phyloP scores from a whole-genome alignment of 2,888 invertebrate species.

The Germaria angustata region DNA sequence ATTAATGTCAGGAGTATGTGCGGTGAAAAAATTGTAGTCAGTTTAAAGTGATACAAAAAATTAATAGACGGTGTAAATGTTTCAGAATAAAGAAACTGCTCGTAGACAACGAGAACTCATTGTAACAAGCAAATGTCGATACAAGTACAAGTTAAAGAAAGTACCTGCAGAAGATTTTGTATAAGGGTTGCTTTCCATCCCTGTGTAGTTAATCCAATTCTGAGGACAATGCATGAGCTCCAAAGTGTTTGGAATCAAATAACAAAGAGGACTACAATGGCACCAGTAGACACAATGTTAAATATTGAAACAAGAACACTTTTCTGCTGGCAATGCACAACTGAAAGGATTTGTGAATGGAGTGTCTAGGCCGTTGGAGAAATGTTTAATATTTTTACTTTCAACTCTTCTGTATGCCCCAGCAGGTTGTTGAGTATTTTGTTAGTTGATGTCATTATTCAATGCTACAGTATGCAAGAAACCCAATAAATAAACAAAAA shows the following conservation, averaged over 20 bases:
- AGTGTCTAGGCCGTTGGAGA: background rate
- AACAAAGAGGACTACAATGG: conserved; percentile 10
- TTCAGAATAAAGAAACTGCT: background rate
- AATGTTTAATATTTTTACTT: conserved; percentile 15
- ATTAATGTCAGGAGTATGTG: background rate
- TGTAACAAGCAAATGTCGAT: background rate
- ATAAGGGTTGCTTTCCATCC: conserved; percentile 25
- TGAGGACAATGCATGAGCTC: conserved; percentile 14
- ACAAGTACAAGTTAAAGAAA: conserved; percentile 14
- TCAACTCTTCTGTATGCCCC: conserved; percentile 2
- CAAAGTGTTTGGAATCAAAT: conserved; percentile 42
- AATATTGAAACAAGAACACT: conserved; percentile 30
- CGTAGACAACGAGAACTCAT: conserved; percentile 4
- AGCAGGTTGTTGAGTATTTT: background rate
- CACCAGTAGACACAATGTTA: conserved; percentile 14
- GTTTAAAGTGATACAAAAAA: no score
- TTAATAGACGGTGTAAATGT: conserved; percentile 1
- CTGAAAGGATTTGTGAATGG: background rate
- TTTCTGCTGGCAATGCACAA: background rate
- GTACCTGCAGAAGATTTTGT: conserved; percentile 1
- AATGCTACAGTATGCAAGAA: conserved; percentile 14
- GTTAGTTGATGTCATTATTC: conserved; percentile 38
- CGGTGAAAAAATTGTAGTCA: no score
- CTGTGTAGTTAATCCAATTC: conserved; percentile 26
- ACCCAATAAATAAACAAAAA: conserved; percentile 21